phyloP scores from a whole-genome alignment of 2,113 vertebrate genomes.

The Haemorhous mexicanus region DNA sequence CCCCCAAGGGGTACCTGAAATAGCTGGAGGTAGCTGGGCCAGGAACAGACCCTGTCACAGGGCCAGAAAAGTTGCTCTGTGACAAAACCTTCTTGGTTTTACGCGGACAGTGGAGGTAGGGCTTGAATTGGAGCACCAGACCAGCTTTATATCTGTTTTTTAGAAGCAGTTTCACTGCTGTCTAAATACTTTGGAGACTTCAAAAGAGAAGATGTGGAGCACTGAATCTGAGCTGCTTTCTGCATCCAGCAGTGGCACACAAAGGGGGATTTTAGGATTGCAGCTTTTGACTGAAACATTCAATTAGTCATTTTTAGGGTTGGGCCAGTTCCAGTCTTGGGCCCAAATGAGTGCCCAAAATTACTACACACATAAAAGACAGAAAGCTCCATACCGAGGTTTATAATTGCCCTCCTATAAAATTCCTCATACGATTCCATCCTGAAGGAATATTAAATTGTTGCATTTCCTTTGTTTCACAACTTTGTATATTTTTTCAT shows the following conservation, averaged over 20 bases:
- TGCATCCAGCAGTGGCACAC: neutral
- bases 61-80: neutral
- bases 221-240: neutral
- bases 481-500: neutral
- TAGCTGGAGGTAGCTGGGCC: neutral
- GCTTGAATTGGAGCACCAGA: neutral
- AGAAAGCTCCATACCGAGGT: neutral
- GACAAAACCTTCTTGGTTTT: neutral
- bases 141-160: neutral
- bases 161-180: neutral
- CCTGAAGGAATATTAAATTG: neutral
- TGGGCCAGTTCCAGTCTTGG: neutral
- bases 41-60: accelerated
- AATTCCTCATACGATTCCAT: neutral
- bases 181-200: neutral
- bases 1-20: neutral
- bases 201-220: neutral
- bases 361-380: neutral
- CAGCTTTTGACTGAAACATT: neutral
- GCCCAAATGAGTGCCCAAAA: neutral
- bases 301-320: neutral
- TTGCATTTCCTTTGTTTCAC: neutral
- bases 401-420: neutral
- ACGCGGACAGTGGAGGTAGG: accelerated
- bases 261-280: neutral